Evolutionary conservation across 2,113 vertebrate species (phyloP).

Genomic region (Amblyopsis rosae): DNA sequence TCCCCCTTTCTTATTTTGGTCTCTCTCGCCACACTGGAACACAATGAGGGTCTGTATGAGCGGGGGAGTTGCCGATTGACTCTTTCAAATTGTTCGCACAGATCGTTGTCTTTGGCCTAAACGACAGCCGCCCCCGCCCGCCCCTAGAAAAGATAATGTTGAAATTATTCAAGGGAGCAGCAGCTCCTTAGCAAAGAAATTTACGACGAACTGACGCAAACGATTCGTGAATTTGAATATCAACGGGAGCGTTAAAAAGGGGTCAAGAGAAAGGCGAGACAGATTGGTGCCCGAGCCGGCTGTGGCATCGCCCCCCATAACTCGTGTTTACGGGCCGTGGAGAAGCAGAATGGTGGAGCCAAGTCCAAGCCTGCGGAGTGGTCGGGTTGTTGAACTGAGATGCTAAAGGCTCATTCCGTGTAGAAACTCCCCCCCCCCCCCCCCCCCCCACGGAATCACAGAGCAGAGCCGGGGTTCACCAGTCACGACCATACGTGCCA

Average conservation of each 20-base stretch:
- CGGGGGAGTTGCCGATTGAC: conserved; percentile 64
- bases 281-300: background rate
- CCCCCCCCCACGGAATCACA: conserved; percentile 30
- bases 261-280: background rate
- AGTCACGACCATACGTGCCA: conserved; percentile 48
- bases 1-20: conserved; percentile 28
- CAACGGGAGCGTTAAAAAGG: conserved; percentile 11
- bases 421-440: conserved; percentile 29
- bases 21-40: conserved; percentile 44
- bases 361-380: conserved; percentile 43
- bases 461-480: conserved; percentile 45
- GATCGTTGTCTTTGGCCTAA: conserved; percentile 64
- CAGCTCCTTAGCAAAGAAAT: conserved; percentile 40
- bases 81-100: conserved; percentile 62
- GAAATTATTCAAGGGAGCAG: conserved; percentile 50
- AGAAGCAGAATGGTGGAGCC: conserved; percentile 29
- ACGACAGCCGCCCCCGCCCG: conserved; percentile 5
- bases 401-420: conserved; percentile 39
- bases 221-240: conserved; percentile 33
- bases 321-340: conserved; percentile 28
- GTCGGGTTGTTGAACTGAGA: conserved; percentile 49
- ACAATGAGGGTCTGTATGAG: conserved; percentile 68
- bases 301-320: conserved; percentile 17
- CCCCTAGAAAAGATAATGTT: conserved; percentile 43
- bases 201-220: conserved; percentile 26